phyloP scores from a whole-genome alignment of 1,140 invertebrate genomes.

The Himalopsyche phryganea region DNA sequence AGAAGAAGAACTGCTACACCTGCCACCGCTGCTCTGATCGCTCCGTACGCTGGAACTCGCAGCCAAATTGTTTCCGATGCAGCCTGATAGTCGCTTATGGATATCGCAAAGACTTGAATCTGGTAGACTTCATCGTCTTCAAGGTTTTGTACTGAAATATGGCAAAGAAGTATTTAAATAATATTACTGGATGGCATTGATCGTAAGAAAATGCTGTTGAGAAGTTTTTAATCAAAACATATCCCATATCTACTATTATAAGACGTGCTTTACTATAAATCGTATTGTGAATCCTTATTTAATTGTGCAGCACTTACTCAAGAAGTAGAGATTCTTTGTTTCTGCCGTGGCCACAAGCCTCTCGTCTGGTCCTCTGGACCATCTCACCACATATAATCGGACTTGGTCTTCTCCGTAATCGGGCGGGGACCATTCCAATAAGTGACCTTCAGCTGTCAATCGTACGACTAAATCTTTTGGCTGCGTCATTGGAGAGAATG shows the following conservation, averaged over 20 bases:
- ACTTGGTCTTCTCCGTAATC: conserved; percentile 55
- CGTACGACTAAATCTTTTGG: conserved; percentile 65
- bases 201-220: no score
- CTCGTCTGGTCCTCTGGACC: conserved; percentile 58
- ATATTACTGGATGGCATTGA: no score
- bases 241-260: no score
- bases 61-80: conserved; percentile 56
- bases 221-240: no score
- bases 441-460: conserved; percentile 59
- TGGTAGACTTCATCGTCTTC: conserved; percentile 64
- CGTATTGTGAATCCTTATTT: no score
- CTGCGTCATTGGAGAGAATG: conserved; percentile 52
- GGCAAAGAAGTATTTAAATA: conserved; percentile 14
- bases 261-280: no score
- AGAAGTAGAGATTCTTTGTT: conserved; percentile 54
- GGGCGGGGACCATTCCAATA: conserved; percentile 72
- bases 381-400: conserved; percentile 59
- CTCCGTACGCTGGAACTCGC: conserved; percentile 60
- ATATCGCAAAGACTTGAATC: conserved; percentile 63
- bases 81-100: conserved; percentile 53
- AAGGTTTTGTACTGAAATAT: conserved; percentile 56
- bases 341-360: conserved; percentile 57
- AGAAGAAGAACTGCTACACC: conserved; percentile 57
- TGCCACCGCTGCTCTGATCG: conserved; percentile 60
- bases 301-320: conserved; percentile 23